Conservation (phyloP, 1,140 invertebrate species). For the Adoxophyes honmai region DNA sequence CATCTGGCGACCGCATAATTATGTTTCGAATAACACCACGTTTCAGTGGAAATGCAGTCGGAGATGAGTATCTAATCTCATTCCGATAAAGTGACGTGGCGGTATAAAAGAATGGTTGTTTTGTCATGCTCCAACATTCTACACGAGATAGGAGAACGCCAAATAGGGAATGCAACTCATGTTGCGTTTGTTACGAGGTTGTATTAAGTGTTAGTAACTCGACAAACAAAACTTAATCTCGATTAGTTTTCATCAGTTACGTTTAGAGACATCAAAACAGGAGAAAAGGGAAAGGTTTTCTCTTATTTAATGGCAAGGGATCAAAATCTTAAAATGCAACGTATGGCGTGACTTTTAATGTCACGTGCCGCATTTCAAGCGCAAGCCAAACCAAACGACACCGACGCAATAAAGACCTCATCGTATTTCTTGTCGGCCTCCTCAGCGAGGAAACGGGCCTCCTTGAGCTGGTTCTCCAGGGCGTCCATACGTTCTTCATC, state of each 20-base stretch:
- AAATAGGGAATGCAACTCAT: neutral
- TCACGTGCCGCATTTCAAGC: slow-evolving; percentile 25
- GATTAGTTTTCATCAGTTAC: neutral
- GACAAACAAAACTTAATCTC: slow-evolving; percentile 1
- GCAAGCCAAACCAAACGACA: slow-evolving; percentile 67
- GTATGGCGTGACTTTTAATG: neutral
- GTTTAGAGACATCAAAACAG: neutral
- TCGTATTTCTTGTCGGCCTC: slow-evolving; percentile 99
- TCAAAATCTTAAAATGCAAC: slow-evolving; percentile 8
- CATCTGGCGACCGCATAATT: slow-evolving; percentile 41
- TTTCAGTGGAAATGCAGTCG: too few relatives aligned
- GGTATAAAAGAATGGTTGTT: too few relatives aligned
- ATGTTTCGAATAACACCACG: neutral
- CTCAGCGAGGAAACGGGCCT: slow-evolving; percentile 99
- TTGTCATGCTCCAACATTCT: neutral
- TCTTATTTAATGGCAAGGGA: slow-evolving; percentile 36
- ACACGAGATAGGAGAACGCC: neutral
- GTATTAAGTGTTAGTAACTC: neutral
- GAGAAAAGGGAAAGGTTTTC: neutral
- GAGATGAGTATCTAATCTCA: too few relatives aligned
- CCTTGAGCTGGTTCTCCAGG: slow-evolving; percentile 99
- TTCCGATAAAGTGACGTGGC: too few relatives aligned
- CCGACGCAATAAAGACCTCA: slow-evolving; percentile 86
- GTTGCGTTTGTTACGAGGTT: neutral
- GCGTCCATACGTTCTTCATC: slow-evolving; percentile 99